These are phyloP conservation scores for Astyanax mexicanus DNA, from an alignment of 2,797 vertebrate species.

Conservation along the genomic window DNA sequence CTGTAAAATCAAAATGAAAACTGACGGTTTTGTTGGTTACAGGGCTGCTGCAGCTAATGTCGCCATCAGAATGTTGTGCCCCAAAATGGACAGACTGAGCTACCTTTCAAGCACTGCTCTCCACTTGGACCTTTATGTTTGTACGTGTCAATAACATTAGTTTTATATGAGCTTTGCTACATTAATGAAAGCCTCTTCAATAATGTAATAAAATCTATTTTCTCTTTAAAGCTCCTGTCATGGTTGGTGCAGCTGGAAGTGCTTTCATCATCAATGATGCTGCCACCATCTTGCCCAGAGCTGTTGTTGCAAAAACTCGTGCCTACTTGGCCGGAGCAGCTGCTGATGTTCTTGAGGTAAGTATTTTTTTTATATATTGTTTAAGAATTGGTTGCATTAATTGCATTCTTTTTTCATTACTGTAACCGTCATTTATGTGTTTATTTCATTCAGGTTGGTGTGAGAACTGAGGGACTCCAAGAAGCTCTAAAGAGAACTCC, in stretches of 20 bases:
- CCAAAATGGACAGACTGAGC: conserved; percentile 74
- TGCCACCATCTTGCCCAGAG: conserved; percentile 74
- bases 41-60: conserved; percentile 48
- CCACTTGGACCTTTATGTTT: conserved; percentile 72
- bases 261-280: conserved; percentile 80
- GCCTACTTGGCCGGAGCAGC: conserved; percentile 80
- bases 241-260: conserved; percentile 78
- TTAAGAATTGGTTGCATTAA: background rate
- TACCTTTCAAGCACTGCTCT: conserved; percentile 78
- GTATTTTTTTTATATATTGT: background rate
- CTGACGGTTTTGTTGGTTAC: background rate
- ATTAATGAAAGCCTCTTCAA: background rate
- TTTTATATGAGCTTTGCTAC: too few species aligned
- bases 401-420: background rate
- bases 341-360: conserved; percentile 82
- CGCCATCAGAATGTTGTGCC: conserved; percentile 78
- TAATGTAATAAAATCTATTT: too few species aligned
- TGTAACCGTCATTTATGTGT: too few species aligned
- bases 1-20: too few species aligned
- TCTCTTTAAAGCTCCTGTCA: conserved; percentile 72
- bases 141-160: conserved; percentile 70
- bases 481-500: conserved; percentile 75
- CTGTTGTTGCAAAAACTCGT: conserved; percentile 71
- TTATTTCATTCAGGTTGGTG: conserved; percentile 75
- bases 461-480: conserved; percentile 77